Evolutionary conservation across 2,113 vertebrate species (phyloP).

Genomic region (Calidris pygmaea): DNA sequence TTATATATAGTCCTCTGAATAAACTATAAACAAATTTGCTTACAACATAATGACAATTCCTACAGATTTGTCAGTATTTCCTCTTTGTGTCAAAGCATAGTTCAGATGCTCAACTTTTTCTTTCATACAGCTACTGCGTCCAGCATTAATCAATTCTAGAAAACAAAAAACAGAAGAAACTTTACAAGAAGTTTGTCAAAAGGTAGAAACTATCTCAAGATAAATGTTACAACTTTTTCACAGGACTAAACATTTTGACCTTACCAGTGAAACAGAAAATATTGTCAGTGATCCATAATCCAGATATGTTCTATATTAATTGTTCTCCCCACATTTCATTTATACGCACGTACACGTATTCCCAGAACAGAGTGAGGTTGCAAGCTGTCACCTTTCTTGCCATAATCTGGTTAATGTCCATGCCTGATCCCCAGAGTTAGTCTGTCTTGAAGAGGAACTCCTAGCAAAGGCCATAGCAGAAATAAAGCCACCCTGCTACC

Average conservation of each 20-base stretch:
- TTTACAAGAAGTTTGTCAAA: neutral
- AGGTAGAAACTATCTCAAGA: neutral
- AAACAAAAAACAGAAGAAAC: neutral
- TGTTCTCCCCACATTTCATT: neutral
- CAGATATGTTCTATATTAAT: neutral
- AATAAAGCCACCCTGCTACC: neutral
- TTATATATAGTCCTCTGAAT: neutral
- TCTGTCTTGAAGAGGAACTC: neutral
- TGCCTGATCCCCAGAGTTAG: neutral
- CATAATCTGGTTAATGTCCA: neutral
- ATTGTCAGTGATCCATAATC: neutral
- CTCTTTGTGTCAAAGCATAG: neutral
- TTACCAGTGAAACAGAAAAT: neutral
- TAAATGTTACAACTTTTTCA: neutral
- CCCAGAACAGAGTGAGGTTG: neutral
- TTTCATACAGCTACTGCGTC: neutral
- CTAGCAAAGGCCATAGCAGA: neutral
- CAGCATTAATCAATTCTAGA: neutral
- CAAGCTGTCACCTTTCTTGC: neutral
- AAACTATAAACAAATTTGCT: neutral
- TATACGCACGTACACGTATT: neutral
- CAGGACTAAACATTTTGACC: neutral
- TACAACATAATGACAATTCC: neutral
- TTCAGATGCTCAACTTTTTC: neutral
- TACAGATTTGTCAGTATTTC: neutral